Evolutionary conservation across 1,140 invertebrate genomes (phyloP).

Genomic region (Listronotus bonariensis): DNA sequence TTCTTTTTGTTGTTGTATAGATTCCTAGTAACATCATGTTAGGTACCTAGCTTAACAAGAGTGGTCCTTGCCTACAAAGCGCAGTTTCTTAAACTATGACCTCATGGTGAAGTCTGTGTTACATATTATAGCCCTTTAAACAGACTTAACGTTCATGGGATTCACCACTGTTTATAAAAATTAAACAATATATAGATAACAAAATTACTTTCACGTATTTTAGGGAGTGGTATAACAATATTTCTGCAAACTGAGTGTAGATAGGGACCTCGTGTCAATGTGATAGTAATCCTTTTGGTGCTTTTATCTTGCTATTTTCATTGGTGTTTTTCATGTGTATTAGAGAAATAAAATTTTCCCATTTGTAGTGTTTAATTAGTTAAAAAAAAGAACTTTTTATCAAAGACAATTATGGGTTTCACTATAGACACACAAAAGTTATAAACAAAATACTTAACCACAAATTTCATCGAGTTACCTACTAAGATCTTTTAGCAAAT

Average conservation of each 20-base stretch:
- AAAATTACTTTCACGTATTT: constrained; percentile 8
- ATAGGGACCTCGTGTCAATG: constrained; percentile 38
- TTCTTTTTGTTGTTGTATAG: no score
- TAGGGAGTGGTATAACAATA: constrained; percentile 25
- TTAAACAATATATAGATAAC: constrained; percentile 20
- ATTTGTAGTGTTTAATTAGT: constrained; percentile 7
- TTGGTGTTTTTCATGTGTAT: constrained; percentile 23
- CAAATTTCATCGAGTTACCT: no score
- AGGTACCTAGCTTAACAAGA: constrained; percentile 10
- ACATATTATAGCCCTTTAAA: constrained; percentile 2
- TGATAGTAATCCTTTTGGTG: constrained; percentile 45
- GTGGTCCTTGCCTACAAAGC: constrained; percentile 21
- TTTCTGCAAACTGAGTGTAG: constrained; percentile 31
- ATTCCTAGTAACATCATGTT: background rate
- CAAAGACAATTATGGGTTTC: no score
- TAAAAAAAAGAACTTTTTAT: no score
- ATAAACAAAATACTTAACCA: no score
- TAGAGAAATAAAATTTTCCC: constrained; percentile 20
- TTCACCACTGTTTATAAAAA: constrained; percentile 32
- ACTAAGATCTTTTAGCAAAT: no score
- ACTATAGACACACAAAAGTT: no score
- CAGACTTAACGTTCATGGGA: constrained; percentile 12
- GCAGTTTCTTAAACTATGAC: constrained; percentile 21
- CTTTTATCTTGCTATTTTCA: constrained; percentile 32
- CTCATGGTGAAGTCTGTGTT: constrained; percentile 7